Conservation (phyloP, 2,888 invertebrate genomes). For the Cabera pusaria region DNA sequence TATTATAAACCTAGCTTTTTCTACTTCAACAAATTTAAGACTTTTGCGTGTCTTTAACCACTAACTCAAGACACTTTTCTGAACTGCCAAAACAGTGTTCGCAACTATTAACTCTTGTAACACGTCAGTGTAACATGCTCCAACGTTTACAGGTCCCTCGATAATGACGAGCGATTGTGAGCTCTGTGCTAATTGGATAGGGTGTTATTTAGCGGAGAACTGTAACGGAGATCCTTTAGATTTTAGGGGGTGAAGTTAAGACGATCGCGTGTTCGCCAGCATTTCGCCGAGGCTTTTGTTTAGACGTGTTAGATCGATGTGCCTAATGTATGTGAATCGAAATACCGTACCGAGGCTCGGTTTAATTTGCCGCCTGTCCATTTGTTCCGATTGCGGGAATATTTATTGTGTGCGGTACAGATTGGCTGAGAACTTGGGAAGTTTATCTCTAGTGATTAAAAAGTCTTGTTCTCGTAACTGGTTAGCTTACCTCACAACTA, state of each 20-base stretch:
- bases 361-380: slow-evolving; percentile 81
- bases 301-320: slow-evolving; percentile 79
- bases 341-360: slow-evolving; percentile 55
- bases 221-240: slow-evolving; percentile 33
- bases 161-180: slow-evolving; percentile 3
- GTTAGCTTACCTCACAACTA: slow-evolving; percentile 6
- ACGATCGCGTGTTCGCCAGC: slow-evolving; percentile 73
- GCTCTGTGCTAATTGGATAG: slow-evolving; percentile 6
- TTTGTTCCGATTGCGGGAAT: slow-evolving; percentile 77
- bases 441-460: slow-evolving; percentile 32
- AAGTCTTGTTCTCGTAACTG: slow-evolving; percentile 9
- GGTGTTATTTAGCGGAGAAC: slow-evolving; percentile 15
- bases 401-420: slow-evolving; percentile 67
- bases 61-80: too few relatives aligned
- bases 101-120: slow-evolving; percentile 20
- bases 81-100: slow-evolving; percentile 5
- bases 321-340: slow-evolving; percentile 77
- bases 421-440: slow-evolving; percentile 48
- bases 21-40: too few relatives aligned
- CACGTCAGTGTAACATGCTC: slow-evolving; percentile 18
- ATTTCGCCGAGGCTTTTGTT: slow-evolving; percentile 69
- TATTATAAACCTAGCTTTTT: too few relatives aligned
- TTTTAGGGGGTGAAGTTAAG: slow-evolving; percentile 46
- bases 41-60: too few relatives aligned
- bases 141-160: slow-evolving; percentile 18